Base-by-base conservation (phyloP, 2,113 vertebrate genomes). In the Pleuronectes platessa region DNA sequence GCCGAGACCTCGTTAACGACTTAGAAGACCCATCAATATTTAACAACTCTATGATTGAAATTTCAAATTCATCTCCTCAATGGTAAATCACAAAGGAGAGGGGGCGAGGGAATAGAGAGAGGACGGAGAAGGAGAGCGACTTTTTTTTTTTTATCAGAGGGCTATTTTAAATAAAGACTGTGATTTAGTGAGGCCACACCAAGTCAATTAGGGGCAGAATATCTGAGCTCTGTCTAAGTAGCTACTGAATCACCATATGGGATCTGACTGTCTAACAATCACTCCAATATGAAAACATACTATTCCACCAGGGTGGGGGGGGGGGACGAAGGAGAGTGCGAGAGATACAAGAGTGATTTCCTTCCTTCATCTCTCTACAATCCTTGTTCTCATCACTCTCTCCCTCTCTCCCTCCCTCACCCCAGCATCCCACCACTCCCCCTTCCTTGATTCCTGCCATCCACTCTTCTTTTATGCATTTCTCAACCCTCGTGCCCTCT, bases 11-110 rank as follows among this genome's bases (percentile, higher is more conserved):
- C 88, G 76, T 92, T 90, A 91, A 85, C 81, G 86, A 90, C 91
- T 89, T 83, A 84, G 89, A 90, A 79, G 84, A 85, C 66, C 82
- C 89, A 94, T 94, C 90, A 92, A 94, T 94, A 92, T 93, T 93
- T 94, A 93, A 94, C 85, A 86, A 90, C 81, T 77, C 76, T 68
- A 79, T 93, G 91, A 94, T 91, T 91, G 92, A 93, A 93, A 92
- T 92, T 95, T 93, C 82, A 92, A 92, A 94, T 94, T 88, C 85
- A 87, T 92, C 86, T 88, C 86, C 84, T 85, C 85, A 71, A 79
- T 87, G 88, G 82, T 90, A 91, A 91, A 93, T 93, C 90, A 88
- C 86, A 90, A 90, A 91, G 81, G 84, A 84, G 75, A 65, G 71
- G 47, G 81, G 79, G 84, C 83, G 75, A 68, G 71, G 42, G 81